Evolutionary conservation across 2,113 vertebrate genomes (phyloP).

Genomic region (Dascyllus trimaculatus): DNA sequence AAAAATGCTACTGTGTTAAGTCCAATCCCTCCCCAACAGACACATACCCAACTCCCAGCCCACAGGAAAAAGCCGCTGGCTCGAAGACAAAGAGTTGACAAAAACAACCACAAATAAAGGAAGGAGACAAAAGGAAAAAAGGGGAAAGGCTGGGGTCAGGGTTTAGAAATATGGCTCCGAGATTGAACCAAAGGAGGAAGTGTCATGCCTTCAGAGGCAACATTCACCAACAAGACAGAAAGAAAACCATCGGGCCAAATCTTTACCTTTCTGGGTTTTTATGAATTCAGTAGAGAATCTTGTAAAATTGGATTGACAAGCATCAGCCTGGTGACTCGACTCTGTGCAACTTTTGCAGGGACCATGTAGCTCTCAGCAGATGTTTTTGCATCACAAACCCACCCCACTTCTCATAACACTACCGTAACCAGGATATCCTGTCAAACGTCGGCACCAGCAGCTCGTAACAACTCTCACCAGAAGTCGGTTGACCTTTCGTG

Average conservation of each 20-base stretch:
- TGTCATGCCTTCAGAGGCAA: neutral
- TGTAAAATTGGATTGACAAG: neutral
- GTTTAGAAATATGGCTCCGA: conserved; percentile 43
- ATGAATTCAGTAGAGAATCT: neutral
- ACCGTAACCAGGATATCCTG: conserved; percentile 85
- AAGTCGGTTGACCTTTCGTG: conserved; percentile 24
- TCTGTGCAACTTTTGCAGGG: neutral
- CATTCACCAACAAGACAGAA: neutral
- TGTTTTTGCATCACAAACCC: conserved; percentile 42
- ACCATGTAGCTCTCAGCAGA: conserved; percentile 14
- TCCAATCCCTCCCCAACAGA: conserved; percentile 3
- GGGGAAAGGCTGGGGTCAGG: conserved; percentile 34
- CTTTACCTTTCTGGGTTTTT: neutral
- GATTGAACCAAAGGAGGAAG: conserved; percentile 48
- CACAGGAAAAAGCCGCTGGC: conserved; percentile 39
- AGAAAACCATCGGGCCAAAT: neutral
- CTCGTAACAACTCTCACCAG: conserved; percentile 37
- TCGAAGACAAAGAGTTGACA: conserved; percentile 57
- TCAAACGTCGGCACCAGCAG: conserved; percentile 61
- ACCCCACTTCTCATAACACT: conserved; percentile 25
- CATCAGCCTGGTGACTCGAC: neutral
- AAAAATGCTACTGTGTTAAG: conserved; percentile 25
- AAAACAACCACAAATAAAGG: conserved; percentile 58
- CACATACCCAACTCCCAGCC: neutral
- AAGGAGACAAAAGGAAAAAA: conserved; percentile 53